A percentile compares a stretch with the other conserved stretches of the same genome.
phyloP scores from a whole-genome alignment of 2,113 vertebrate species.

The Chunga burmeisteri region DNA sequence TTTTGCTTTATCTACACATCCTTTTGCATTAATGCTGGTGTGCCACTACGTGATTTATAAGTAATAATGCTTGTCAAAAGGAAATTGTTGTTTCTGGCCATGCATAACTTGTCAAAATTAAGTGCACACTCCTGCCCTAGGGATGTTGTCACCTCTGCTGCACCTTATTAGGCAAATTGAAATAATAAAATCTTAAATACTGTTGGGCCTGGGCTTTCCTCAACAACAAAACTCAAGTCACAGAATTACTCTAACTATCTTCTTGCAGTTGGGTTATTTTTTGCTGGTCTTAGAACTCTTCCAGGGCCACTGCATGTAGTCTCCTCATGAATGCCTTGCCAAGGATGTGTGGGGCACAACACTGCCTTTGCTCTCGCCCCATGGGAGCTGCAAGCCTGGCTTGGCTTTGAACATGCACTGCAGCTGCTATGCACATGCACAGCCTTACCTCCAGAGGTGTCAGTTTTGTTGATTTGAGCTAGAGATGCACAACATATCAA shows the following conservation, averaged over 20 bases:
- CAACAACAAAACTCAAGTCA: background rate
- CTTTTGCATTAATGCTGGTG: conserved; percentile 9
- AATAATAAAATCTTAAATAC: conserved; percentile 65
- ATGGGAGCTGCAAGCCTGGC: background rate
- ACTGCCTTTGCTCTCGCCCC: background rate
- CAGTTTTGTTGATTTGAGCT: background rate
- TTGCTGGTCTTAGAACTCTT: background rate
- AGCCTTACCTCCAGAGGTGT: accelerated
- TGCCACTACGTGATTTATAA: conserved; percentile 52
- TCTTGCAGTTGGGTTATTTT: background rate
- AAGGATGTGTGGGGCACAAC: accelerated
- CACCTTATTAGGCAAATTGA: conserved; percentile 50
- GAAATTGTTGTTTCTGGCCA: conserved; percentile 66
- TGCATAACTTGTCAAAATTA: conserved; percentile 68
- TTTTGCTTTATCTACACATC: background rate
- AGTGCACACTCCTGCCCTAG: conserved; percentile 46
- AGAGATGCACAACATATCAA: background rate
- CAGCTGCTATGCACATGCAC: accelerated
- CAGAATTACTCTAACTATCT: conserved; percentile 42
- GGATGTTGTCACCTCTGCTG: conserved; percentile 56
- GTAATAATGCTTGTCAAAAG: conserved; percentile 48
- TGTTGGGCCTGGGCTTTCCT: background rate
- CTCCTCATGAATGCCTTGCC: background rate
- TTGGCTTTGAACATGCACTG: background rate
- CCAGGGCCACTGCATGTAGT: background rate